Evolutionary conservation across 2,113 vertebrate genomes (phyloP).

Genomic region (Notechis scutatus): DNA sequence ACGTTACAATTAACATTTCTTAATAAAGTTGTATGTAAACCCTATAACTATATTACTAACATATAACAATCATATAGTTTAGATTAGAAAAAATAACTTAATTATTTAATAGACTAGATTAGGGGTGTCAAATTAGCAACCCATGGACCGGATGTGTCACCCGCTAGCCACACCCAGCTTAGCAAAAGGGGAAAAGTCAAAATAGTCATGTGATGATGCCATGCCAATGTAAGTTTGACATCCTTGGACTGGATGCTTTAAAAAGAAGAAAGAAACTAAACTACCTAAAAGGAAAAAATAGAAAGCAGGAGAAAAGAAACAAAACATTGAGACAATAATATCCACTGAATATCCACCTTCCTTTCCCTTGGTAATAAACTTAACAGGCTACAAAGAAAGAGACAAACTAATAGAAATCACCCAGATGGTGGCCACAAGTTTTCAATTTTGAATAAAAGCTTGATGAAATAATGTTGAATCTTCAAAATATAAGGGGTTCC

Average conservation of each 20-base stretch:
- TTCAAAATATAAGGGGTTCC: background rate
- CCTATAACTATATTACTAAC: background rate
- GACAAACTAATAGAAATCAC: background rate
- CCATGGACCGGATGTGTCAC: too few relatives aligned
- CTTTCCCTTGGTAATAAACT: background rate
- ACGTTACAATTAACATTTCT: background rate
- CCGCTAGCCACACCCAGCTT: too few relatives aligned
- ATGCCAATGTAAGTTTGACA: too few relatives aligned
- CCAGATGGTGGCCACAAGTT: background rate
- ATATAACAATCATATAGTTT: background rate
- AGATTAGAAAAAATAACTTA: background rate
- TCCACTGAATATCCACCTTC: background rate
- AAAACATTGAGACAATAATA: background rate
- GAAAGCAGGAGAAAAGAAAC: background rate
- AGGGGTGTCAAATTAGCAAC: too few relatives aligned
- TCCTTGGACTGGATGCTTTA: background rate
- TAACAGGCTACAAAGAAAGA: background rate
- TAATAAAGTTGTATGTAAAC: background rate
- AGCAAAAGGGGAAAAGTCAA: too few relatives aligned
- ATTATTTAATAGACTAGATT: background rate
- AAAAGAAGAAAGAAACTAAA: background rate
- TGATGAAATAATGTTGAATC: background rate
- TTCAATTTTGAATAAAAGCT: background rate
- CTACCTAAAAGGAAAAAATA: background rate
- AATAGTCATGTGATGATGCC: too few relatives aligned